Conservation (phyloP, 1,140 invertebrate genomes). For the Eulimnadia texana region DNA sequence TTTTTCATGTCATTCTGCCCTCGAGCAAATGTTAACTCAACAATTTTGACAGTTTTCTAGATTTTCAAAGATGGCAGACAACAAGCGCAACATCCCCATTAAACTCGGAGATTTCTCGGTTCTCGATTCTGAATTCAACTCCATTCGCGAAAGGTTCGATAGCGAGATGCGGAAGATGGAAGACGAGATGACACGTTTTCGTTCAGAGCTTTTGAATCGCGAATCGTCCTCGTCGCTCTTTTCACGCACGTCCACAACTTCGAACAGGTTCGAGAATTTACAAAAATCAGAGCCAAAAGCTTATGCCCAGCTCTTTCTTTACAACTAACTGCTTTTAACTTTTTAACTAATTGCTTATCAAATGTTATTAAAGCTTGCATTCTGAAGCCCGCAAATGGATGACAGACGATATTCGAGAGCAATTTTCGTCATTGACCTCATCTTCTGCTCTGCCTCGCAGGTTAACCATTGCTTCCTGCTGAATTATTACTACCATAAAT, state of each 20-base stretch:
- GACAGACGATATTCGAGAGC: conserved; percentile 18
- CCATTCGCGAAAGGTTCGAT: conserved; percentile 87
- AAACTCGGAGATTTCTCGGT: conserved; percentile 86
- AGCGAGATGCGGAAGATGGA: conserved; percentile 95
- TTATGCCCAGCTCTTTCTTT: not conserved
- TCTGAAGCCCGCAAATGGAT: conserved; percentile 9
- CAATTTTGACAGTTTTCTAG: not conserved
- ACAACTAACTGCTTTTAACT: not conserved
- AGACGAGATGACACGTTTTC: conserved; percentile 92
- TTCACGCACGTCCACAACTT: conserved; percentile 35
- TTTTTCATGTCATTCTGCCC: too few relatives aligned
- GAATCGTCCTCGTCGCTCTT: conserved; percentile 81
- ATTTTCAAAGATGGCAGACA: conserved; percentile 1
- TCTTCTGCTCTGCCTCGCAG: not conserved
- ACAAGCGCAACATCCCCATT: conserved; percentile 53
- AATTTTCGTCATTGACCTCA: not conserved
- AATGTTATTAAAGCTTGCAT: not conserved
- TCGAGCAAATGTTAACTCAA: too few relatives aligned
- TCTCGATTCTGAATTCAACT: conserved; percentile 89
- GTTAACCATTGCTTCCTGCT: not conserved
- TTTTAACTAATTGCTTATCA: not conserved
- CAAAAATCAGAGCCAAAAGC: too few relatives aligned
- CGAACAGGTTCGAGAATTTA: conserved; percentile 4
- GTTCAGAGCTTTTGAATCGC: conserved; percentile 78
- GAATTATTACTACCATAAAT: too few relatives aligned